Conservation (phyloP, 2,113 vertebrate species). For the Crotalus horridus region DNA sequence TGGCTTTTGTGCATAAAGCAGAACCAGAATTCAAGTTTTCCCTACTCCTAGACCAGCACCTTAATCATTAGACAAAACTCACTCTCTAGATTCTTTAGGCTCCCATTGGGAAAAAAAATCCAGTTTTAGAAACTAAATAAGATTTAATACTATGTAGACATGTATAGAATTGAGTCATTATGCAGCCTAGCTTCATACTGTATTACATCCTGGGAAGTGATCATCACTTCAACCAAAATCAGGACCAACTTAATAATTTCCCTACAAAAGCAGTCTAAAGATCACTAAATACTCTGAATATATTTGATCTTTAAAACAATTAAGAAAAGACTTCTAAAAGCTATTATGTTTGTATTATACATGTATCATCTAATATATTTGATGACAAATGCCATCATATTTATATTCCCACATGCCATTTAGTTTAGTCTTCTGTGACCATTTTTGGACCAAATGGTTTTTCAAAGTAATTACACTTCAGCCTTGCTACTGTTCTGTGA, state of each 20-base stretch:
- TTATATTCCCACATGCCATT: not conserved
- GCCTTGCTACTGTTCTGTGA: not conserved
- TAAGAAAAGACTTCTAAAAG: not conserved
- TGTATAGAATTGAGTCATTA: not conserved
- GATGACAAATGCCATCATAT: not conserved
- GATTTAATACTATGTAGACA: not conserved
- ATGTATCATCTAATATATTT: conserved; percentile 15
- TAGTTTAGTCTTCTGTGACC: not conserved
- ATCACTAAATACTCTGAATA: not conserved
- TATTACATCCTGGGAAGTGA: not conserved
- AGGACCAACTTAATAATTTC: not conserved
- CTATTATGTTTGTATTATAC: not conserved
- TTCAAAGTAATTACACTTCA: conserved; percentile 45
- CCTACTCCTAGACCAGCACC: not conserved
- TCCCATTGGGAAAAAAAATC: not conserved
- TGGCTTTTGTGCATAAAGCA: not conserved
- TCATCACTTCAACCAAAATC: not conserved
- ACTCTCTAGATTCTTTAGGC: not conserved
- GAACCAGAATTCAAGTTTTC: not conserved
- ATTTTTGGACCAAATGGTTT: not conserved
- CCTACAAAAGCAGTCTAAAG: not conserved
- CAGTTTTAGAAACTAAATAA: not conserved
- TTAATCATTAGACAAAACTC: not conserved
- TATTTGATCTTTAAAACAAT: conserved; percentile 2
- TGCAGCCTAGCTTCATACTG: not conserved